Evolutionary conservation across 2,113 vertebrate genomes (phyloP), one percentile per base, ranked within the genome.

Genomic region (Corythaeola cristata): DNA sequence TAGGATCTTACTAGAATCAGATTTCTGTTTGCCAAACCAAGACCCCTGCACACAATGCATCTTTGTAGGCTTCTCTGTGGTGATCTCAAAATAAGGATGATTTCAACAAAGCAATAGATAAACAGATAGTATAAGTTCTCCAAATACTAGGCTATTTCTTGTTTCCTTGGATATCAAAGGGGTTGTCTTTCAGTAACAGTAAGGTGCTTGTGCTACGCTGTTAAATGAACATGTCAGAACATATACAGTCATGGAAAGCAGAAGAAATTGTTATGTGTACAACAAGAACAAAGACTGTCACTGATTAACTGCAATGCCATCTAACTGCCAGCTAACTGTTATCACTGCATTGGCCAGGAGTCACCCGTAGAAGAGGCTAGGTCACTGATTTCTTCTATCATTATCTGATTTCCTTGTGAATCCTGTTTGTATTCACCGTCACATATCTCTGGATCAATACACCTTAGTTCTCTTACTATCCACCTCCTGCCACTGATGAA

Each of bases 21-120:
- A 22, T 37, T 64, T 88, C 33, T 75, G 12, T 47, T 53, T 76
- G 16, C 8, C 58, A 88, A 63, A 53, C 7, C 5, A 27, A 67
- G 47, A 12, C 5, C 3, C 21, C 24, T 50, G 11, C 8, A 30
- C 8, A 27, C 16, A 63, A 32, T 0, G 0, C 12, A 12, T 35
- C 41, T 67, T 67, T 59, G 45, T 64, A 62, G 32, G 27, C 11
- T 94, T 63, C 56, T 67, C 47, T 88, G 30, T 32, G 17, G 30
- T 32, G 16, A 37, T 17, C 24, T 33, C 41, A 83, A 75, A 88
- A 50, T 4, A 78, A 72, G 24, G n/a, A 82, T 22, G 67, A 82
- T 39, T 27, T 52, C 21, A 60, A 45, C 32, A 64, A 63, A 87
- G 11, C 28, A 24, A 17, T n/a, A 22, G 13, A 39, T 80, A 60